Conservation (phyloP, 2,888 invertebrate genomes). For the Coelopa pilipes region DNA sequence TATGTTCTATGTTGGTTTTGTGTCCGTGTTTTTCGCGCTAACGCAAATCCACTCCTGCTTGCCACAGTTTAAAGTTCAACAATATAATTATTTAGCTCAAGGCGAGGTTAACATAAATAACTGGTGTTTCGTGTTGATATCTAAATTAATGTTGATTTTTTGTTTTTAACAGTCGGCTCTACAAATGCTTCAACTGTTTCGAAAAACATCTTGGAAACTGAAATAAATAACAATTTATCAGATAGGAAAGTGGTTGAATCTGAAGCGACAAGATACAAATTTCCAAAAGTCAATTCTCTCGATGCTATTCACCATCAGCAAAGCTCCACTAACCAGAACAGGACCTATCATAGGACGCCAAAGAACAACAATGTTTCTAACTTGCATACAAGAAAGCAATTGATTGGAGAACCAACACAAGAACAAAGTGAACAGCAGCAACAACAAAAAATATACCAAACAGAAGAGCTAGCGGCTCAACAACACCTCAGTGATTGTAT, state of each 20-base stretch:
- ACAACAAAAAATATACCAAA: constrained; percentile 40
- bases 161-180: neutral
- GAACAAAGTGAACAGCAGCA: constrained; percentile 45
- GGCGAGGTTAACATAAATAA: no score
- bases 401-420: constrained; percentile 8
- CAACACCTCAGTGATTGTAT: constrained; percentile 30
- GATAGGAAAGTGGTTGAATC: constrained; percentile 55
- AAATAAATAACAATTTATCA: constrained; percentile 1
- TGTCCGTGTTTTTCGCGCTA: no score
- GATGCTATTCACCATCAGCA: constrained; percentile 9
- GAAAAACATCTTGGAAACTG: neutral
- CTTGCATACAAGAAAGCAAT: constrained; percentile 18
- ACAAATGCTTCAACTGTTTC: neutral
- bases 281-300: constrained; percentile 37
- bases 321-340: constrained; percentile 15
- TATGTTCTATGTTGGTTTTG: no score
- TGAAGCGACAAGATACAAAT: constrained; percentile 54
- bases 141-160: neutral
- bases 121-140: neutral
- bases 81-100: no score
- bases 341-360: constrained; percentile 10
- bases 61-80: no score
- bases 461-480: constrained; percentile 23
- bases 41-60: no score
- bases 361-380: constrained; percentile 20